Evolutionary conservation across 2,797 vertebrate species (phyloP).

Genomic region (Sebastes vulpes): DNA sequence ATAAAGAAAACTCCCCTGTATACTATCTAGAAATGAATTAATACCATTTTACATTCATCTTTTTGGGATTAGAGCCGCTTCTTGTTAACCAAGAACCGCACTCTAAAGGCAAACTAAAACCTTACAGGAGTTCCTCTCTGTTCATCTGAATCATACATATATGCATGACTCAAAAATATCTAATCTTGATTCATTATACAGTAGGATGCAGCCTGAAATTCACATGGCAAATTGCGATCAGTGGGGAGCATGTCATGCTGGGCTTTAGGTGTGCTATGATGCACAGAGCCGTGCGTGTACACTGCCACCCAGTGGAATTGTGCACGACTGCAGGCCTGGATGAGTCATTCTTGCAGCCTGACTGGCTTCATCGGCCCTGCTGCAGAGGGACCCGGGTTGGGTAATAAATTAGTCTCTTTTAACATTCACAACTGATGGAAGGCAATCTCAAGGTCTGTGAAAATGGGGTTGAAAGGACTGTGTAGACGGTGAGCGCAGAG

Average conservation of each 20-base stretch:
- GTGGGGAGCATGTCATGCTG: constrained; percentile 24
- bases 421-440: constrained; percentile 72
- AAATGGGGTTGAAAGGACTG: constrained; percentile 57
- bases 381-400: constrained; percentile 57
- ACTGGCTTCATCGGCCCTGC: constrained; percentile 33
- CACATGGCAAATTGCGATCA: constrained; percentile 34
- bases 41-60: background rate
- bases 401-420: constrained; percentile 80
- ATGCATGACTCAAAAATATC: constrained; percentile 50
- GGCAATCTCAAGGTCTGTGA: constrained; percentile 66
- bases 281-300: constrained; percentile 45
- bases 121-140: background rate
- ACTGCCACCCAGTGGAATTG: constrained; percentile 75
- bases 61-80: background rate
- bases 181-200: constrained; percentile 51
- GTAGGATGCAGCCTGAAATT: constrained; percentile 50
- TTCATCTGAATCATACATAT: constrained; percentile 45
- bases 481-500: constrained; percentile 31
- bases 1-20: background rate
- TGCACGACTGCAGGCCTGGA: constrained; percentile 18
- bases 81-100: background rate
- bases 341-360: constrained; percentile 64
- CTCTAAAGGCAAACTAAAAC: constrained; percentile 3
- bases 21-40: background rate
- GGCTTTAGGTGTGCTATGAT: background rate